phyloP scores from a whole-genome alignment of 2,888 invertebrate genomes.

The Helobdella robusta region DNA sequence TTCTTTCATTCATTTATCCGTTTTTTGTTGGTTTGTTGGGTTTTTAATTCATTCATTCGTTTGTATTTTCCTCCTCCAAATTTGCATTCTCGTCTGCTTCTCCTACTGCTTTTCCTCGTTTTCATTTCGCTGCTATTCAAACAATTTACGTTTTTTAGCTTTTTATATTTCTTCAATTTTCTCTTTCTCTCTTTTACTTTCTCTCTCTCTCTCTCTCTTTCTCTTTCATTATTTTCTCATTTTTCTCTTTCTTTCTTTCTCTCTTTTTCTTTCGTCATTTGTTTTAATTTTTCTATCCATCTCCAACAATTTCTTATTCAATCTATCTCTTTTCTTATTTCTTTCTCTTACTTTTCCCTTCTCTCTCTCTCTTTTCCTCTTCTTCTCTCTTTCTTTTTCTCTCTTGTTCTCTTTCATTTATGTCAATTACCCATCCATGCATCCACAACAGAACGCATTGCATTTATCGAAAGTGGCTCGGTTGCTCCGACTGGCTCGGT shows the following conservation, averaged over 20 bases:
- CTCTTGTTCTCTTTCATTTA: background rate
- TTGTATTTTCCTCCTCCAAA: too few species aligned
- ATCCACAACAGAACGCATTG: conserved; percentile 50
- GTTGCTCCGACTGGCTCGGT: conserved; percentile 72
- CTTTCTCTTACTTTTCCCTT: background rate
- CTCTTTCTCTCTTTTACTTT: background rate
- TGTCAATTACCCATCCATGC: conserved; percentile 39
- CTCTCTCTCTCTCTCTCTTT: background rate
- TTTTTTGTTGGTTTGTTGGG: too few species aligned
- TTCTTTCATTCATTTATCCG: too few species aligned
- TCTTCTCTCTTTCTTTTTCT: background rate
- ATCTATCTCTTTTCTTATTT: background rate
- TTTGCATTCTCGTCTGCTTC: too few species aligned
- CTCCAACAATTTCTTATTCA: background rate
- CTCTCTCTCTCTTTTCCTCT: background rate
- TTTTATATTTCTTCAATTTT: too few species aligned
- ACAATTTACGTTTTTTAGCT: too few species aligned
- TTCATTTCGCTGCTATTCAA: too few species aligned
- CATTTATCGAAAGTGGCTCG: conserved; percentile 86
- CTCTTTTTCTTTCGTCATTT: background rate
- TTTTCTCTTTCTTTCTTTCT: background rate
- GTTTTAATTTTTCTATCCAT: background rate
- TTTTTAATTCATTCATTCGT: too few species aligned
- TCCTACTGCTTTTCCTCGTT: too few species aligned
- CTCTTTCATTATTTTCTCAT: background rate